These are phyloP conservation scores for Corapipo altera DNA, from an alignment of 2,113 vertebrate species.

Conservation along the genomic window DNA sequence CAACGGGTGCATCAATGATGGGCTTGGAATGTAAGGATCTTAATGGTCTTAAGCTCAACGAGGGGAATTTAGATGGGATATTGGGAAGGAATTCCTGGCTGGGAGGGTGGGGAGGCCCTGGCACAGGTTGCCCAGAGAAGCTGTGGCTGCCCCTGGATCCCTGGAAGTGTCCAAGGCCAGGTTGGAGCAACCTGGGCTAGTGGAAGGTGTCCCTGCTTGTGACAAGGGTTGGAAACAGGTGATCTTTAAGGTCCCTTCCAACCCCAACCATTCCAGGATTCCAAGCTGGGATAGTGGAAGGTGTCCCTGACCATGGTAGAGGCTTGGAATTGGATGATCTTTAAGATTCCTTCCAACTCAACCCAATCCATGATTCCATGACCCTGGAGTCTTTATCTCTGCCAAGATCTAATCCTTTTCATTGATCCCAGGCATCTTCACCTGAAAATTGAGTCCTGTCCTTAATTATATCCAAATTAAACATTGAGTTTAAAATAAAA, in stretches of 20 bases:
- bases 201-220: too few relatives aligned
- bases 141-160: background rate
- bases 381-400: background rate
- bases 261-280: too few relatives aligned
- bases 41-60: too few relatives aligned
- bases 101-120: background rate
- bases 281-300: background rate
- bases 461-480: background rate
- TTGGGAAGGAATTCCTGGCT: background rate
- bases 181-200: too few relatives aligned
- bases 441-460: background rate
- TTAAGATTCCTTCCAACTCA: background rate
- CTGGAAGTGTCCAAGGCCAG: background rate
- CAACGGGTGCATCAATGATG: rapidly evolving
- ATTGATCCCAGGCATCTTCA: background rate
- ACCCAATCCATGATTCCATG: background rate
- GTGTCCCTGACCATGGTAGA: background rate
- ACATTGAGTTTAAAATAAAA: background rate
- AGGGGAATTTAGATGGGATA: background rate
- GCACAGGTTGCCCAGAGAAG: background rate
- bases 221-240: too few relatives aligned
- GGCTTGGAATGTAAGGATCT: background rate
- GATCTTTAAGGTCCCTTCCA: too few relatives aligned
- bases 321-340: background rate
- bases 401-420: background rate